Evolutionary conservation across 2,113 vertebrate species (phyloP), one percentile per base, ranked within the genome.

Genomic region (Caracal caracal): DNA sequence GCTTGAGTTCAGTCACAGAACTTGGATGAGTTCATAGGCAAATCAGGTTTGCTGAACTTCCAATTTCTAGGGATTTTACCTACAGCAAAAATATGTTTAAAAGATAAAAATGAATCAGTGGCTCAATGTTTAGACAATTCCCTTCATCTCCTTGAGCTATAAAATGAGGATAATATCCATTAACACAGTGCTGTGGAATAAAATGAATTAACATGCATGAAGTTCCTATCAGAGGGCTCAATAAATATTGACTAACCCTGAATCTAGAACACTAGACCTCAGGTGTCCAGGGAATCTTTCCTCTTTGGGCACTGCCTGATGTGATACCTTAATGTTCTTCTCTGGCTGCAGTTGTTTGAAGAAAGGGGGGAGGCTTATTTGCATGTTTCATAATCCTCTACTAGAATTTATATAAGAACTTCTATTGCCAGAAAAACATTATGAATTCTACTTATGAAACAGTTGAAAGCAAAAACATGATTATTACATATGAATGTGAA

Each of bases 401-500:
- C 43, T 71, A 63, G 53, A 70, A 13, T 87, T 80, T 92, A 37
- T 63, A 16, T 47, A 82, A 91, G 53, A 93, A 93, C 10, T 40
- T 93, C 33, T 9, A 4, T 94, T 85, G 51, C 76, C 75, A 97
- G 78, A 90, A 4, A 37, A 75, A 63, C 51, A 1, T 56, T 65
- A 63, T 30, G 30, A 56, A 73, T 95, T 82, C n/a, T 71, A 56
- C 80, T 80, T 94, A 49, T 65, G 75, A 96, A 68, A 59, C 56
- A 93, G 5, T 13, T 90, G n/a, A 88, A 95, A 88, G 47, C 70
- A 93, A 85, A 75, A 91, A 22, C 40, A 66, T 82, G 59, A 70
- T 80, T 85, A 68, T 92, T 90, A 73, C 16, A 79, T 73, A 47
- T 53, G 68, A 59, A 33, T 94, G 94, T 94, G 73, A 90, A 88